Evolutionary conservation across 2,113 vertebrate species (phyloP), one percentile per base, ranked within the genome.

Genomic region (Takifugu bimaculatus): DNA sequence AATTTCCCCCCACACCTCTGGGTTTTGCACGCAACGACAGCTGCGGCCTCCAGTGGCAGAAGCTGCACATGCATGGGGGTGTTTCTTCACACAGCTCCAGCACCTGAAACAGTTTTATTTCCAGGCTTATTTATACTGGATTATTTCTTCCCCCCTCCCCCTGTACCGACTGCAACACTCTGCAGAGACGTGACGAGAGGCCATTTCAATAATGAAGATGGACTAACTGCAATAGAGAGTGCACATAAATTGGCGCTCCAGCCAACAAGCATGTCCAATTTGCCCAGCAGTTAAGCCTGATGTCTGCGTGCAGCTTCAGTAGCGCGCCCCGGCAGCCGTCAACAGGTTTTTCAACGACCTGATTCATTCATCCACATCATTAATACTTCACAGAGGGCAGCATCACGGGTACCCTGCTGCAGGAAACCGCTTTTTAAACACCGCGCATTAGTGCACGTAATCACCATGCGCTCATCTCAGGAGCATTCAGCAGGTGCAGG

Each of bases 191-290:
- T 82, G 81, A 87, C 73, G 63, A 84, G 77, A 83, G 84, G 76
- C 81, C 67, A 88, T 87, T 88, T 87, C 68, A 82, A 82, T 87
- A 88, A 88, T 86, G 83, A 88, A 88, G 88, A 88, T 77, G 80
- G 87, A 88, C 87, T 84, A 81, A 81, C 87, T 87, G 86, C 80
- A 84, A 89, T 83, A 83, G 79, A 79, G 78, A 81, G 79, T 77
- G 80, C 79, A 82, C 80, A 85, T 86, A 88, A 84, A 87, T 86
- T 83, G 84, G 68, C 78, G 78, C 82, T 77, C 69, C 70, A 76
- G 79, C 86, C 81, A 87, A 85, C 74, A 82, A 86, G 85, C 85
- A 87, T 87, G 83, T 88, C 85, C 84, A 88, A 87, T 89, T 88
- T 88, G 72, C 85, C 86, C 77, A 81, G 74, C 81, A 77, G 85